These are phyloP conservation scores for Zapus hudsonius DNA, from an alignment of 2,113 vertebrate genomes.

Conservation along the genomic window DNA sequence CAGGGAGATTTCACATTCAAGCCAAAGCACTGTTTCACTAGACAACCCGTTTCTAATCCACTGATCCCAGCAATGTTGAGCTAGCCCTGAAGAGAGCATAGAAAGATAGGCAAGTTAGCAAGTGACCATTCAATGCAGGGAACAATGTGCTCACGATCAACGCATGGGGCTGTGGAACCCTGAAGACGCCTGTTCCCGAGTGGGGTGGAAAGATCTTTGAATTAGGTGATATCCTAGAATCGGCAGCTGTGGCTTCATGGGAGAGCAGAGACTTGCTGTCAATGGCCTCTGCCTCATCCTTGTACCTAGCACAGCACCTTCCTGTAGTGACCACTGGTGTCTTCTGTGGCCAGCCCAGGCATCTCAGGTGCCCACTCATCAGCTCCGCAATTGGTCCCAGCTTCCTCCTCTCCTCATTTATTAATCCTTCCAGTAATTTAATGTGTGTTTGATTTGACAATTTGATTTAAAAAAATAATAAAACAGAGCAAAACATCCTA, in stretches of 20 bases:
- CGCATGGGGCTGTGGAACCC: background rate
- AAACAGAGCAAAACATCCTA: background rate
- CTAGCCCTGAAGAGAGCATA: rapidly evolving
- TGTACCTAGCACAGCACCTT: background rate
- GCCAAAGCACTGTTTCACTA: background rate
- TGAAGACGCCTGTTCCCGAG: background rate
- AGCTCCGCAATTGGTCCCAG: background rate
- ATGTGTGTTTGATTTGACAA: background rate
- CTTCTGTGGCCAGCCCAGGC: background rate
- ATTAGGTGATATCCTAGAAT: background rate
- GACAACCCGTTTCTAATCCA: background rate
- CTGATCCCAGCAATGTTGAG: background rate
- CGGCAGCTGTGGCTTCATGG: background rate
- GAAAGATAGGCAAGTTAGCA: background rate
- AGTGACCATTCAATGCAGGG: background rate
- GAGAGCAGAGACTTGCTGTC: background rate
- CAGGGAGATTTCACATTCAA: too few species aligned
- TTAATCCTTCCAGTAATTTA: background rate
- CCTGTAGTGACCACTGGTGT: background rate
- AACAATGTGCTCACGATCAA: rapidly evolving
- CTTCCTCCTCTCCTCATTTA: background rate
- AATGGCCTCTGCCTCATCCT: background rate
- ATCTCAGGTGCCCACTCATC: background rate
- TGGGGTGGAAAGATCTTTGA: background rate
- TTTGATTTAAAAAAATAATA: background rate